Evolutionary conservation across 2,888 invertebrate genomes (phyloP).

Genomic region (Leptinotarsa rubiginosa): DNA sequence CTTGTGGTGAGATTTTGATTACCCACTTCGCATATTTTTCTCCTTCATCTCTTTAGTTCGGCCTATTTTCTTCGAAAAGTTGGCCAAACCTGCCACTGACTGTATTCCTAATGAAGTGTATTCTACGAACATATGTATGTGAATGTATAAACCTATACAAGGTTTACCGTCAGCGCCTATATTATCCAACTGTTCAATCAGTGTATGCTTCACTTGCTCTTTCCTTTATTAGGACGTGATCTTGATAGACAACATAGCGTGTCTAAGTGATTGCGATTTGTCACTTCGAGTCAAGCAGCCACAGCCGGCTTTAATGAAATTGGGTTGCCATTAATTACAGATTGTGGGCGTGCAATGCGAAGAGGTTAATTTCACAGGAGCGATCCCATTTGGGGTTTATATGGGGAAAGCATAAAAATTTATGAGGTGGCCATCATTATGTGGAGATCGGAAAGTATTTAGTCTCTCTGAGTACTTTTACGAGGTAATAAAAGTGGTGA

Average conservation of each 20-base stretch:
- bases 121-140: too few species aligned
- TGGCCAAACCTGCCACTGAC: too few species aligned
- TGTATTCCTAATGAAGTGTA: too few species aligned
- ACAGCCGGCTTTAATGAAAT: conserved; percentile 36
- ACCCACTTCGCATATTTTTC: too few species aligned
- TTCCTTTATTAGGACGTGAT: conserved; percentile 9
- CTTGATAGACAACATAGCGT: conserved; percentile 31
- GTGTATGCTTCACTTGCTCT: background rate
- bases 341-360: conserved; percentile 31
- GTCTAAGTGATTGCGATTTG: conserved; percentile 37
- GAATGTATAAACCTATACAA: too few species aligned
- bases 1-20: too few species aligned
- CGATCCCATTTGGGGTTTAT: conserved; percentile 34
- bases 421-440: conserved; percentile 8
- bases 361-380: conserved; percentile 27
- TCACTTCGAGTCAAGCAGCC: conserved; percentile 35
- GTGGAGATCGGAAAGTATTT: conserved; percentile 6
- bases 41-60: too few species aligned
- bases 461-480: background rate
- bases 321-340: conserved; percentile 42
- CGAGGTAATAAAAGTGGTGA: conserved; percentile 1
- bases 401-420: conserved; percentile 23
- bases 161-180: background rate
- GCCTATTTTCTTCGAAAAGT: too few species aligned
- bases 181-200: background rate